Evolutionary conservation across 2,113 vertebrate species (phyloP).

Genomic region (Gopherus evgoodei): DNA sequence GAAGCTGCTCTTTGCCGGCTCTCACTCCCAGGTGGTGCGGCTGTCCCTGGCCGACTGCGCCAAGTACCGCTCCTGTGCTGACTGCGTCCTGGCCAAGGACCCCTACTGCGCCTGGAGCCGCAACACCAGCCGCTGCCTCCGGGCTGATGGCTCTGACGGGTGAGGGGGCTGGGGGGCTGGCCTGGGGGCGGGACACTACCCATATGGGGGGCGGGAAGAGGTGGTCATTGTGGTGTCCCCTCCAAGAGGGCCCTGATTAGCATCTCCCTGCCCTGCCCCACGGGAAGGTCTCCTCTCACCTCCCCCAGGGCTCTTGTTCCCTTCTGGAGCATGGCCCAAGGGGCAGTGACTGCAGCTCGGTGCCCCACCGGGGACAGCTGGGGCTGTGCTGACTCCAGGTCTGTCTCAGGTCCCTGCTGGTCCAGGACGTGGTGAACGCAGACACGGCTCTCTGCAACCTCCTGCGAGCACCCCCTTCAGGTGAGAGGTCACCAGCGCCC

Average conservation of each 20-base stretch:
- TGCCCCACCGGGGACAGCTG: neutral
- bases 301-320: neutral
- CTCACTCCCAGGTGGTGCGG: constrained; percentile 90
- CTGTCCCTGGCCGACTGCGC: constrained; percentile 91
- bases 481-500: constrained; percentile 50
- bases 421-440: constrained; percentile 70
- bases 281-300: neutral
- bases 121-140: constrained; percentile 89
- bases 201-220: too few relatives aligned
- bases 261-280: too few relatives aligned
- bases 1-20: constrained; percentile 94
- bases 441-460: constrained; percentile 69
- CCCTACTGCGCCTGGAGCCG: constrained; percentile 95
- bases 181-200: rapidly evolving
- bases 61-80: constrained; percentile 91
- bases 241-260: too few relatives aligned
- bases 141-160: constrained; percentile 83
- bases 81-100: constrained; percentile 93
- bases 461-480: constrained; percentile 69
- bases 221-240: too few relatives aligned
- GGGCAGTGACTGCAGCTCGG: too few relatives aligned
- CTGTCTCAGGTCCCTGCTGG: constrained; percentile 66
- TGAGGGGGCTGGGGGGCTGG: constrained; percentile 66
- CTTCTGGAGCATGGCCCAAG: too few relatives aligned
- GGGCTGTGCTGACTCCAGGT: rapidly evolving